phyloP scores from a whole-genome alignment of 2,888 invertebrate genomes.

The Chrysotoxum bicinctum region DNA sequence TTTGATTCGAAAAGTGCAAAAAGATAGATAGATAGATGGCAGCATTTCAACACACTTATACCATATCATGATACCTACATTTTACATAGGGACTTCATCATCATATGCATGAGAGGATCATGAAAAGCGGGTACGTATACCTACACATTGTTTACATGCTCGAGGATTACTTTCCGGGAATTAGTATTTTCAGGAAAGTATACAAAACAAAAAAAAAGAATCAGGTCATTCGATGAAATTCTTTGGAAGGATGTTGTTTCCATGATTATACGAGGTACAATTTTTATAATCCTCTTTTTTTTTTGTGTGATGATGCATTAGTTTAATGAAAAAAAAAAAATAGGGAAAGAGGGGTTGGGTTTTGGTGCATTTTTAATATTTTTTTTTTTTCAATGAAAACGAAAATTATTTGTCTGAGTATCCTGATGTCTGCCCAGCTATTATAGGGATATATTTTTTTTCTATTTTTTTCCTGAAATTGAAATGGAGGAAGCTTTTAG shows the following conservation, averaged over 20 bases:
- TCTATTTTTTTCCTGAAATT: neutral
- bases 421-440: neutral
- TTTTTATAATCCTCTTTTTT: neutral
- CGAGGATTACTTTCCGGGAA: slow-evolving; percentile 32
- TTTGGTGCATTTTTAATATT: neutral
- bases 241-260: slow-evolving; percentile 32
- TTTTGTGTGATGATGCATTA: slow-evolving; percentile 8
- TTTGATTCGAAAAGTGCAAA: slow-evolving; percentile 6
- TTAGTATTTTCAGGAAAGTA: slow-evolving; percentile 17
- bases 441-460: neutral
- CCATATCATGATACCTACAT: neutral
- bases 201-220: slow-evolving; percentile 14
- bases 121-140: neutral
- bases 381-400: neutral
- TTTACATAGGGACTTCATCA: neutral
- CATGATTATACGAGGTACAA: slow-evolving; percentile 31
- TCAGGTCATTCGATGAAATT: slow-evolving; percentile 44
- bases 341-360: neutral
- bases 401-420: neutral
- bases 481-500: neutral
- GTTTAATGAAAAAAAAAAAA: slow-evolving; percentile 25
- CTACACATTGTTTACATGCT: slow-evolving; percentile 20
- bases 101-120: slow-evolving; percentile 7
- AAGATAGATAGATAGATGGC: neutral
- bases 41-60: neutral